Percentiles rank a stretch among this genome's conserved stretches.
Conservation (phyloP, 2,888 invertebrate genomes). For the Ectemnius continuus region DNA sequence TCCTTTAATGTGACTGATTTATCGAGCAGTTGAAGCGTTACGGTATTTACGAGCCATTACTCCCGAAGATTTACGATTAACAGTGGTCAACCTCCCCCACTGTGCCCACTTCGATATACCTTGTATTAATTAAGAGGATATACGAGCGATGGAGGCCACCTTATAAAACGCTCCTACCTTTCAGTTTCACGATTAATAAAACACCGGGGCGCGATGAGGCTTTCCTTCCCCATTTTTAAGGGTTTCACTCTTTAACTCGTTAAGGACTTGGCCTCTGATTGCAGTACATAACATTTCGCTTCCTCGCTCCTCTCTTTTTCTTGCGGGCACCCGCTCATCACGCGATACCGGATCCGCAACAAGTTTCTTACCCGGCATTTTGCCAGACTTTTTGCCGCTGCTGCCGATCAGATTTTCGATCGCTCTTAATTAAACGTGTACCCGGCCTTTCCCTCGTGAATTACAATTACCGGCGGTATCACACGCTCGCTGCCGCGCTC, state of each 20-base stretch:
- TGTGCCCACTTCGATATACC: constrained; percentile 34
- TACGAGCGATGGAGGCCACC: constrained; percentile 7
- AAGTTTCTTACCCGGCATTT: background rate
- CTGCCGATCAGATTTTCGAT: background rate
- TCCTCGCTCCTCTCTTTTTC: too few relatives aligned
- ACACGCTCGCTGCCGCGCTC: background rate
- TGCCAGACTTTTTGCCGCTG: background rate
- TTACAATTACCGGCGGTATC: background rate
- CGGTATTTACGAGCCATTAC: constrained; percentile 54
- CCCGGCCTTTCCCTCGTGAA: background rate
- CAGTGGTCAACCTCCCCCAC: constrained; percentile 17
- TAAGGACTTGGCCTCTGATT: background rate
- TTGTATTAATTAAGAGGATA: constrained; percentile 52
- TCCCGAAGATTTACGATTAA: constrained; percentile 56
- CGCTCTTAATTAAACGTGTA: constrained; percentile 2
- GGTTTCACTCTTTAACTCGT: constrained; percentile 10
- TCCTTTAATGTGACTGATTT: constrained; percentile 58
- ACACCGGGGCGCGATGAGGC: background rate
- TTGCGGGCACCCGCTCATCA: background rate
- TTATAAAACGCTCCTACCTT: constrained; percentile 12
- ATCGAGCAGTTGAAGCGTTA: constrained; percentile 46
- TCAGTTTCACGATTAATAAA: constrained; percentile 22
- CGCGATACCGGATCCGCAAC: constrained; percentile 2
- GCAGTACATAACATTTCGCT: background rate
- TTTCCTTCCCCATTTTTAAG: background rate